Evolutionary conservation across 2,113 vertebrate species (phyloP).

Genomic region (Benitochromis conjunctus): DNA sequence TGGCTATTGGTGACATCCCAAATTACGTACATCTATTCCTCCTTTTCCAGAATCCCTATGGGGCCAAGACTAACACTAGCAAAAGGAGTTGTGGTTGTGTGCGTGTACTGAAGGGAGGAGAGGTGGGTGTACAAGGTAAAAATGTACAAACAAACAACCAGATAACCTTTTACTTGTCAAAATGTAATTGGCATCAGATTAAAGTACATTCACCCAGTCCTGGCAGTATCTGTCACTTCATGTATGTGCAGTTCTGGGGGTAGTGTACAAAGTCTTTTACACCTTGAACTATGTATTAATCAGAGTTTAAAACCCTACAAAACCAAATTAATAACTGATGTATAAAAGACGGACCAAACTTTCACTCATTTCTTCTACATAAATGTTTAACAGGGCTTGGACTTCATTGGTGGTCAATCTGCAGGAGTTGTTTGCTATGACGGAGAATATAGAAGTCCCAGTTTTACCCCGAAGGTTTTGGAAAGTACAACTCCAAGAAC

Average conservation of each 20-base stretch:
- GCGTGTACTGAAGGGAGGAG: neutral
- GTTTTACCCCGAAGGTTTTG: neutral
- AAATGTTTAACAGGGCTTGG: neutral
- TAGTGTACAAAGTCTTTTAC: neutral
- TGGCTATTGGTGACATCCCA: neutral
- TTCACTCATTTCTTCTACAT: neutral
- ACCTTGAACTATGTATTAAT: neutral
- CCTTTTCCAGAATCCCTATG: slow-evolving; percentile 59
- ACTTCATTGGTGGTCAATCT: neutral
- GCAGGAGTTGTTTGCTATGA: neutral
- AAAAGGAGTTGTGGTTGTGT: neutral
- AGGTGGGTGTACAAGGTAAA: neutral
- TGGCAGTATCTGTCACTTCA: neutral
- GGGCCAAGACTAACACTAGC: neutral
- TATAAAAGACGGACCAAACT: neutral
- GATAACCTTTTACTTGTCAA: neutral
- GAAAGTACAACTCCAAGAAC: neutral
- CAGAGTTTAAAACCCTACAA: neutral
- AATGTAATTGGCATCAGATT: neutral
- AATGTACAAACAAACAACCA: neutral
- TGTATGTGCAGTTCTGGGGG: neutral
- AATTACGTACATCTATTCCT: neutral
- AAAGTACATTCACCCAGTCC: neutral
- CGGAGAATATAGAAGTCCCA: neutral
- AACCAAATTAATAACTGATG: neutral